phyloP scores from a whole-genome alignment of 2,888 invertebrate species.

The Catocala sponsa region DNA sequence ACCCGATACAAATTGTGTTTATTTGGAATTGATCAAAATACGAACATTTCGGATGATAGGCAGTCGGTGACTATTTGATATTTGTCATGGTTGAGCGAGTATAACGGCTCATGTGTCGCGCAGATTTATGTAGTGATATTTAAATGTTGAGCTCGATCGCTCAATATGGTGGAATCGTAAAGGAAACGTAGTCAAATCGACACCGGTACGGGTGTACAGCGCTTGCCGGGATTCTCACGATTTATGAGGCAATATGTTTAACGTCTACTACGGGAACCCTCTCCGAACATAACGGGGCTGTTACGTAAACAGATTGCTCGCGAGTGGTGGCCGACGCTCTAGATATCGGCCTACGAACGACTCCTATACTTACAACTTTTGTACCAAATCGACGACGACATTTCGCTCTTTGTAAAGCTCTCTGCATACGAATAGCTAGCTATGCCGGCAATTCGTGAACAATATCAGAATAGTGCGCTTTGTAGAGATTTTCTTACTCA shows the following conservation, averaged over 20 bases:
- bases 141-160: slow-evolving; percentile 66
- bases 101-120: slow-evolving; percentile 35
- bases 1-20: slow-evolving; percentile 21
- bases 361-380: slow-evolving; percentile 75
- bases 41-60: slow-evolving; percentile 15
- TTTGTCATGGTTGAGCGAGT: slow-evolving; percentile 29
- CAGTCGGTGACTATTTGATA: slow-evolving; percentile 31
- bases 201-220: slow-evolving; percentile 79
- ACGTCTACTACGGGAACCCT: slow-evolving; percentile 86
- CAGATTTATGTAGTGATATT: slow-evolving; percentile 54
- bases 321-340: slow-evolving; percentile 75
- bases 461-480: slow-evolving; percentile 50
- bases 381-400: slow-evolving; percentile 64
- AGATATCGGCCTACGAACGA: slow-evolving; percentile 80
- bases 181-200: slow-evolving; percentile 86
- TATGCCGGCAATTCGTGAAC: slow-evolving; percentile 50
- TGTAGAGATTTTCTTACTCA: slow-evolving; percentile 35
- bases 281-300: slow-evolving; percentile 86
- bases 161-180: slow-evolving; percentile 80
- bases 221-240: slow-evolving; percentile 85
- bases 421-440: slow-evolving; percentile 58
- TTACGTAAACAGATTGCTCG: slow-evolving; percentile 88
- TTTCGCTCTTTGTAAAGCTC: slow-evolving; percentile 64
- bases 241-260: slow-evolving; percentile 88
- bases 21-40: slow-evolving; percentile 28